phyloP scores from a whole-genome alignment of 2,113 vertebrate species.

The Polypterus bichir region DNA sequence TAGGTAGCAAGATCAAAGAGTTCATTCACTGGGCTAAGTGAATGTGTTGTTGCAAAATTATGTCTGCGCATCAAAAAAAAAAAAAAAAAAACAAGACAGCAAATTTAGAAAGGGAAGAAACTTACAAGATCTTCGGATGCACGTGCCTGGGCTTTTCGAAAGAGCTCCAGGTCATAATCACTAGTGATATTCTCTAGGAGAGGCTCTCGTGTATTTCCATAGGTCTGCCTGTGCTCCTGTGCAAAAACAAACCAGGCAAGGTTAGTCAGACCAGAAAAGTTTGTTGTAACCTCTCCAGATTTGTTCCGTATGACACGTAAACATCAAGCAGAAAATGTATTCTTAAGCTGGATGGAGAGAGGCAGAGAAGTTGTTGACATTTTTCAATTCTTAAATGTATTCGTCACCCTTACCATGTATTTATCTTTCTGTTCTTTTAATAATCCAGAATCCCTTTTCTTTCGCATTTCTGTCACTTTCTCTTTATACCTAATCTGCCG shows the following conservation, averaged over 20 bases:
- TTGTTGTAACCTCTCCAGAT: too few species aligned
- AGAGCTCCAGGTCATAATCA: conserved; percentile 94
- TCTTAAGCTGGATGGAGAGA: too few species aligned
- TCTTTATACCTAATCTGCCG: conserved; percentile 89
- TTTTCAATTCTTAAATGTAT: not conserved
- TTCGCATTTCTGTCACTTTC: conserved; percentile 90
- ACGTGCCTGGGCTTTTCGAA: conserved; percentile 88
- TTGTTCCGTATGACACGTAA: too few species aligned
- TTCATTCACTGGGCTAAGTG: too few species aligned
- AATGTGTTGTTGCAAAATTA: too few species aligned
- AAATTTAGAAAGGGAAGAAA: conserved; percentile 29
- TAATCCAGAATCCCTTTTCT: conserved; percentile 79
- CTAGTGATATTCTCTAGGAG: conserved; percentile 94
- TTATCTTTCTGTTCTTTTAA: conserved; percentile 97
- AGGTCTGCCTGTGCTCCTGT: conserved; percentile 85
- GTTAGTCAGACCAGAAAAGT: not conserved
- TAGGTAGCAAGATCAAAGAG: too few species aligned
- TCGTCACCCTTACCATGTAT: conserved; percentile 63
- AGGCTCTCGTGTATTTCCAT: conserved; percentile 80
- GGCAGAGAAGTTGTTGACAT: not conserved
- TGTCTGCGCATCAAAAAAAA: conserved; percentile 6
- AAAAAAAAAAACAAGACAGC: conserved; percentile 1
- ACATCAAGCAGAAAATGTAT: too few species aligned
- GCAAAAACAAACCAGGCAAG: not conserved
- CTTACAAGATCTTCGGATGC: conserved; percentile 94